Base-by-base conservation (phyloP, 2,797 vertebrate genomes). In the Oreonectes daqikongensis region DNA sequence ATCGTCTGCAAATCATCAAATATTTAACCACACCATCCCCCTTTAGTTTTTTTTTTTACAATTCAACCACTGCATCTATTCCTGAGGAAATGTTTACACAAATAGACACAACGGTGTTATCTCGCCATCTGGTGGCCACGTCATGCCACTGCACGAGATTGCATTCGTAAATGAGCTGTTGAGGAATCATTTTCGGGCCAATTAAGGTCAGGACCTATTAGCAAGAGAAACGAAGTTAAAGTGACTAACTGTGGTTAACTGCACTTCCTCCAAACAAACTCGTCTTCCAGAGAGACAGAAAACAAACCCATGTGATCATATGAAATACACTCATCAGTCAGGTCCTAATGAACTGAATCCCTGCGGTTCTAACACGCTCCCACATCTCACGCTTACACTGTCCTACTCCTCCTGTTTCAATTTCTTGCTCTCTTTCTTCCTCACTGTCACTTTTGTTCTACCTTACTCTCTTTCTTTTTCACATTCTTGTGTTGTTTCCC, bases 41-140 rank as follows among this genome's bases (percentile, higher is more conserved):
- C n/a, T n/a, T n/a, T n/a, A n/a, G n/a, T n/a, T n/a, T n/a, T n/a
- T n/a, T n/a, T n/a, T n/a, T n/a, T n/a, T n/a, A n/a, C n/a, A 59
- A 32, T 3, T 32, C 3, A 32, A 3, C 32, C 6, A 3, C 6
- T 32, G 32, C 32, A 32, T 9, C 14, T 28, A 28, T 15, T 28
- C 26, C 14, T 17, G 24, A 30, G 12, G 40, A 11, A 14, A 59
- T 17, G 26, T n/a, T n/a, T 4, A 12, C 2, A 2, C 32, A 32
- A 60, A 18, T n/a, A 7, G 20, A 48, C 40, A 68, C 9, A 22
- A 2, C 30, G 59, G 80, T 50, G 50, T 61, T 44, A 65, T 79
- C 40, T 1, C 79, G 71, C 65, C 77, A 64, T 66, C 82, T 84
- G 44, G 61, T 79, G 79, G 63, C 40, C 18, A 9, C 55, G 8